phyloP scores from a whole-genome alignment of 2,888 invertebrate species.

The Aphodius sticticus region DNA sequence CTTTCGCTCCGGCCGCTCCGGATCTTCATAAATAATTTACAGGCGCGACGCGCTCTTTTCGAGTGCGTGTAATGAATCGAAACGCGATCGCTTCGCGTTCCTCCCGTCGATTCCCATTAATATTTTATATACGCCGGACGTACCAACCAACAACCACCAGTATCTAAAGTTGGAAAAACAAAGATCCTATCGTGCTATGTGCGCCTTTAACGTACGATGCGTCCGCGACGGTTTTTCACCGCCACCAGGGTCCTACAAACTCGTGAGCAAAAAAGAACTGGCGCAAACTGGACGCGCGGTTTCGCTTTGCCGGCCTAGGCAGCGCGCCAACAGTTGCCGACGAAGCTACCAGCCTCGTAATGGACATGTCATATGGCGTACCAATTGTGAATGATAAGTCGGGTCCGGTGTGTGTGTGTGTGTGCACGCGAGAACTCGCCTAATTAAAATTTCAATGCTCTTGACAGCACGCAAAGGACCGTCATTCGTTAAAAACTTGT shows the following conservation, averaged over 20 bases:
- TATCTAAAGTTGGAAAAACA: background rate
- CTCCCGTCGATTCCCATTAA: background rate
- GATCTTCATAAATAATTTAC: background rate
- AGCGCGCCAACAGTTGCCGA: background rate
- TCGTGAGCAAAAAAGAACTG: background rate
- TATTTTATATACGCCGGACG: background rate
- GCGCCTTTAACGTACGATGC: conserved; percentile 16
- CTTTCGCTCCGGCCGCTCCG: background rate
- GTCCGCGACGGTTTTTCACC: conserved; percentile 16
- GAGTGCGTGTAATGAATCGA: conserved; percentile 4
- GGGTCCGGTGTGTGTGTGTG: background rate
- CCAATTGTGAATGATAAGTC: conserved; percentile 21
- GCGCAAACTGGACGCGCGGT: conserved; percentile 6
- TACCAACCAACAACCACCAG: background rate
- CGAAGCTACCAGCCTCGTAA: conserved; percentile 7
- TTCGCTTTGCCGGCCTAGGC: background rate
- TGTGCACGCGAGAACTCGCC: conserved; percentile 7
- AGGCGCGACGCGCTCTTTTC: background rate
- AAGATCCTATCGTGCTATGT: background rate
- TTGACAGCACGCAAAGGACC: conserved; percentile 14
- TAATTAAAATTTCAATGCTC: conserved; percentile 28
- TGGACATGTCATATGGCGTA: conserved; percentile 22
- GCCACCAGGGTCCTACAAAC: background rate
- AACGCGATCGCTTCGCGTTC: background rate
- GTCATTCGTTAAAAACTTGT: conserved; percentile 20